Conservation (phyloP, 2,113 vertebrate genomes). For the Cygnus buccinator region DNA sequence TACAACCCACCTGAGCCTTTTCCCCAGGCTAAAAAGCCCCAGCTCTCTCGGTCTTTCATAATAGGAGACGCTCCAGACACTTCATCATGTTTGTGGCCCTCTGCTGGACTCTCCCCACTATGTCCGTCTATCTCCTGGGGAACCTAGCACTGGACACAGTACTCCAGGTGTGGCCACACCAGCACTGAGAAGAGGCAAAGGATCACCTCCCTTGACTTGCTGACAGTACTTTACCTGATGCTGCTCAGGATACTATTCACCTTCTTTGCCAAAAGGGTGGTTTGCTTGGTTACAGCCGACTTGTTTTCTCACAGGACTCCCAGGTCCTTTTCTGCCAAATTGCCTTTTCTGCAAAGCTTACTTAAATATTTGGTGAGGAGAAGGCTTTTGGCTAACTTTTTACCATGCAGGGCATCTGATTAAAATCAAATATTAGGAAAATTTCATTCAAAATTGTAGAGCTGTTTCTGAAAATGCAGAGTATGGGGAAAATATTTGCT, state of each 20-base stretch:
- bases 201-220: fast-evolving
- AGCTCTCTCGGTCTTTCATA: neutral
- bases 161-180: neutral
- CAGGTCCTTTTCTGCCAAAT: neutral
- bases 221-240: neutral
- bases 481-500: neutral
- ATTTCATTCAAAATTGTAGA: neutral
- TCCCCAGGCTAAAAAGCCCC: neutral
- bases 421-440: neutral
- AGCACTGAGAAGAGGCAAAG: neutral
- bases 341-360: neutral
- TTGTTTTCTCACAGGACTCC: neutral
- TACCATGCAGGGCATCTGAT: neutral
- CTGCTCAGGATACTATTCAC: neutral
- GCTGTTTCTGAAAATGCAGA: neutral
- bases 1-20: neutral
- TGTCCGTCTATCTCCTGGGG: too few species aligned
- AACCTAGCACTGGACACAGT: neutral
- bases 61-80: too few species aligned
- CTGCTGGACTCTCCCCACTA: fast-evolving
- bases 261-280: neutral
- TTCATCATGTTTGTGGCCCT: neutral
- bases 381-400: neutral
- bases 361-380: neutral
- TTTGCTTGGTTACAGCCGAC: neutral